phyloP scores from a whole-genome alignment of 2,888 invertebrate genomes.

The Heliconius hortense region DNA sequence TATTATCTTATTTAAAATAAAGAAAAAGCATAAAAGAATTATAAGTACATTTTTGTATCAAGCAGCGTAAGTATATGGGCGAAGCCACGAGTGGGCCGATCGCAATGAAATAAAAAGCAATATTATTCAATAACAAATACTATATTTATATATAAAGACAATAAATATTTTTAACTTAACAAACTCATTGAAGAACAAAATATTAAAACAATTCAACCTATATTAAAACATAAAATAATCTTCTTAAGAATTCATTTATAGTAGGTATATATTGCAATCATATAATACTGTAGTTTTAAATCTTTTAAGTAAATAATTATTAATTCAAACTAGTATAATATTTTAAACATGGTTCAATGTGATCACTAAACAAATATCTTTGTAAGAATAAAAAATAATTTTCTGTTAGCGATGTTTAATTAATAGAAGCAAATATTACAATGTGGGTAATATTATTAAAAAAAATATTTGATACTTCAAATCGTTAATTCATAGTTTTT shows the following conservation, averaged over 20 bases:
- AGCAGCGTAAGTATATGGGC: no score
- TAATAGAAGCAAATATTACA: background rate
- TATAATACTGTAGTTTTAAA: background rate
- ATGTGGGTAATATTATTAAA: background rate
- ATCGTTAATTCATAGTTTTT: no score
- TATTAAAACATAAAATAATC: background rate
- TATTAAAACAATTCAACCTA: background rate
- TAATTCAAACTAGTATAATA: background rate
- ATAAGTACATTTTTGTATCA: no score
- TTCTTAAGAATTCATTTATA: background rate
- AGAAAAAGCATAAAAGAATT: no score
- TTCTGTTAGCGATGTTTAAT: background rate
- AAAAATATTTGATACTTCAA: background rate
- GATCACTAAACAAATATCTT: background rate
- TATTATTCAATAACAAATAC: constrained; percentile 5
- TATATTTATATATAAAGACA: constrained; percentile 8
- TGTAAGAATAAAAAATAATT: background rate
- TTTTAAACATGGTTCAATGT: background rate
- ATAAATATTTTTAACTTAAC: constrained; percentile 7
- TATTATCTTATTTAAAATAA: no score
- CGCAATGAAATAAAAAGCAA: constrained; percentile 2
- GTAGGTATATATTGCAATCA: background rate
- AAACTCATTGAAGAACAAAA: background rate
- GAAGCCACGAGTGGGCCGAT: background rate
- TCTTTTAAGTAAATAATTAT: background rate